A percentile compares a stretch with the other conserved stretches of the same genome.
Evolutionary conservation across 2,888 invertebrate species (phyloP).

Genomic region (Aspidiotus destructor): DNA sequence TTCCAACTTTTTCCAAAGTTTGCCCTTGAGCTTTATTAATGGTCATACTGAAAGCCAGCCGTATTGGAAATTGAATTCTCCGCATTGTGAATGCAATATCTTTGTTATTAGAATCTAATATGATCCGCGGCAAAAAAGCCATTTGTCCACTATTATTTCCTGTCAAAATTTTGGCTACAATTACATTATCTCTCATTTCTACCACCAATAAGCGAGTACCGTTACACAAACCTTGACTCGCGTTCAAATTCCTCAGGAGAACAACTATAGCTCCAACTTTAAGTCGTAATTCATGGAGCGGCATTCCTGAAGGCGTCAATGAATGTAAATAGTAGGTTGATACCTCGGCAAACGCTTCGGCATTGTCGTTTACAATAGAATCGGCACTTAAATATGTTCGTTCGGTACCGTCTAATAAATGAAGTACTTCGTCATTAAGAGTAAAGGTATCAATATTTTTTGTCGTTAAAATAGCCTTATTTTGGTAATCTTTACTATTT

Average conservation of each 20-base stretch:
- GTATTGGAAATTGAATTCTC: too few relatives aligned
- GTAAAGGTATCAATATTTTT: neutral
- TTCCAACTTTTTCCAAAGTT: too few relatives aligned
- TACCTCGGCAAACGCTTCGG: neutral
- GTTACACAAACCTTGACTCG: neutral
- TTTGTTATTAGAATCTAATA: neutral
- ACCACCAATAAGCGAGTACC: neutral
- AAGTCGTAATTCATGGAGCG: too few relatives aligned
- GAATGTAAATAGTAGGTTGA: neutral
- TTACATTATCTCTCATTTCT: too few relatives aligned
- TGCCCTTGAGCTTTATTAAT: too few relatives aligned
- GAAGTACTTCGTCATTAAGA: neutral
- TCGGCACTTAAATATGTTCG: neutral
- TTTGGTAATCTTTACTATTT: too few relatives aligned
- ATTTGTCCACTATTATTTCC: neutral
- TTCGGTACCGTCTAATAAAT: neutral
- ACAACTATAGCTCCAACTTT: too few relatives aligned
- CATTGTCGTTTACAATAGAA: neutral
- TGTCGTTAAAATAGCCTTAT: neutral
- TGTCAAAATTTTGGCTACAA: neutral
- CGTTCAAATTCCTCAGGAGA: too few relatives aligned
- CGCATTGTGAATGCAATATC: neutral
- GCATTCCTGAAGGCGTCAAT: neutral
- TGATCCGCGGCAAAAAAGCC: neutral
- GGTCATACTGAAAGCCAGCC: too few relatives aligned